Evolutionary conservation across 92 coral and sea anemone species (phyloP).

Genomic region (Epizoanthus ramosus): DNA sequence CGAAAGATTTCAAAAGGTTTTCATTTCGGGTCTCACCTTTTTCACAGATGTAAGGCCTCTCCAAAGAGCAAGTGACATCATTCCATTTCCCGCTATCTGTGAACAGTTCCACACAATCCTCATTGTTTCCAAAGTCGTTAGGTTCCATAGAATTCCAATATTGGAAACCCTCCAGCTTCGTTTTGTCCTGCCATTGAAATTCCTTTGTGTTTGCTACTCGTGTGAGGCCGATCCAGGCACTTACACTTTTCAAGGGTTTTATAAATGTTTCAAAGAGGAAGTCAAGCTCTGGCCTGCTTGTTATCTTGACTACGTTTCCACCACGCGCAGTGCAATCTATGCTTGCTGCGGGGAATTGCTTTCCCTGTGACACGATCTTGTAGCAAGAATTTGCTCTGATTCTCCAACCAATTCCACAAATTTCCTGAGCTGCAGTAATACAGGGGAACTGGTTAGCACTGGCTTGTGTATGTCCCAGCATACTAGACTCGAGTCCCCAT

Average conservation of each 20-base stretch:
- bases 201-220: slow-evolving; percentile 6
- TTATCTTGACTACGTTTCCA: slow-evolving; percentile 49
- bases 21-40: slow-evolving; percentile 41
- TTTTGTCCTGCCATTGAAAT: slow-evolving; percentile 32
- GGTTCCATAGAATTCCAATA: slow-evolving; percentile 58
- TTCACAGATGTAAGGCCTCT: slow-evolving; percentile 60
- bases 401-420: slow-evolving; percentile 73
- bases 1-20: no score
- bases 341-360: slow-evolving; percentile 45
- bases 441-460: no score
- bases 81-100: slow-evolving; percentile 61
- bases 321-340: slow-evolving; percentile 51
- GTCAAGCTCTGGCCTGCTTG: slow-evolving; percentile 48
- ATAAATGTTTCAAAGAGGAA: slow-evolving; percentile 56
- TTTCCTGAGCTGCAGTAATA: slow-evolving; percentile 46
- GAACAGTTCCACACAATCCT: slow-evolving; percentile 60
- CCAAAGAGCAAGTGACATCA: slow-evolving; percentile 45
- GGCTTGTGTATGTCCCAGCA: no score
- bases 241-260: slow-evolving; percentile 57
- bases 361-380: slow-evolving; percentile 50
- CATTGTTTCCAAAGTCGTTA: slow-evolving; percentile 43
- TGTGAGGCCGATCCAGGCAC: slow-evolving; percentile 66
- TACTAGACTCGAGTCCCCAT: no score
- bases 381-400: slow-evolving; percentile 58
- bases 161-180: slow-evolving; percentile 8